Evolutionary conservation across 2,113 vertebrate genomes (phyloP), one percentile per base, ranked within the genome.

Genomic region (Agelaius tricolor): DNA sequence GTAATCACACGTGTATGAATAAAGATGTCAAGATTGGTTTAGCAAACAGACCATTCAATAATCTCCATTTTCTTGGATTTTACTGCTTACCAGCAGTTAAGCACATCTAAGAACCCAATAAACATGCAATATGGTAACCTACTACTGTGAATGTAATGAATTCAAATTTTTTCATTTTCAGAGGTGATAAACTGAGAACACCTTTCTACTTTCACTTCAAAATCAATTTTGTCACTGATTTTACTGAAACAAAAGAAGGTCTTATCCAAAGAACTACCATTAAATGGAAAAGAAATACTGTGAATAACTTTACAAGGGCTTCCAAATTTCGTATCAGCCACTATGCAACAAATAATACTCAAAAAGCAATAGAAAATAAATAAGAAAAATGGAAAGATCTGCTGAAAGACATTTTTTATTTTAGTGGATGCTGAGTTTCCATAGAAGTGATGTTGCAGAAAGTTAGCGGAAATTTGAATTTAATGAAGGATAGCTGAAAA

Each of bases 141-240:
- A 72, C 55, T 81, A 31, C 61, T 90, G 72, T 65, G 84, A 93
- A 75, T 57, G 55, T 28, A 65, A 71, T 59, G 44, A 85, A 93
- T 71, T 71, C 39, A 11, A 4, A 43, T 62, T 88, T n/a, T 74
- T 95, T 77, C 26, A 86, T 96, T 95, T 93, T 88, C 76, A 67
- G 39, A 67, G 30, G 22, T 75, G 13, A 74, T 77, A 86, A 95
- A 85, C 37, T 55, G 22, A 82, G 27, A 10, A 92, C 4, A 81
- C 20, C 14, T 49, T 87, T 87, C 65, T 63, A 41, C 35, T 61
- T 78, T 47, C 59, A 93, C 52, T 93, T 86, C 66, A 69, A 90
- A 97, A 90, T 83, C 72, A 66, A 87, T 90, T 95, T 90, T 65
- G 47, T 23, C 44, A 90, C 75, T 71, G 55, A 92, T 94, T 84